Evolutionary conservation across 1,140 invertebrate genomes (phyloP).

Genomic region (Euura lappo): DNA sequence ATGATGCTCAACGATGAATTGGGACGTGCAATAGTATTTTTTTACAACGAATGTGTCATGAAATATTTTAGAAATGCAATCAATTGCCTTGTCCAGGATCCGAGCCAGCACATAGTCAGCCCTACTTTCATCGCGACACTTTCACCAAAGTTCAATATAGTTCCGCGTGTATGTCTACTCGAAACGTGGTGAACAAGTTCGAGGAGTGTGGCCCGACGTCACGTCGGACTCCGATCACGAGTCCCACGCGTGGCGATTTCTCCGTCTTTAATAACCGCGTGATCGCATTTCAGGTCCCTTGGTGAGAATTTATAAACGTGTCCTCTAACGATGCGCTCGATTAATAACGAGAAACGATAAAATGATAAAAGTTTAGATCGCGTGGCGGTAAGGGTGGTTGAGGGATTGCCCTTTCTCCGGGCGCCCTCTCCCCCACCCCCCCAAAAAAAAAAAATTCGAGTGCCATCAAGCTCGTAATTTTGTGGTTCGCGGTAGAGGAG

Average conservation of each 20-base stretch:
- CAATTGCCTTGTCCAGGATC: background rate
- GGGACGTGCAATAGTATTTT: background rate
- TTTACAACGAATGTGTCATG: no score
- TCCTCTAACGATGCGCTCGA: background rate
- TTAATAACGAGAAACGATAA: background rate
- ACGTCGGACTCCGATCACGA: background rate
- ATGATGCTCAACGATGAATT: no score
- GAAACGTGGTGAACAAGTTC: background rate
- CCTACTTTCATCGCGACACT: conserved; percentile 1
- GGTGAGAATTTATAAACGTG: background rate
- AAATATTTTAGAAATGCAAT: no score
- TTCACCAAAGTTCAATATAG: background rate
- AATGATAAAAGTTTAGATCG: background rate
- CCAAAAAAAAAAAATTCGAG: background rate
- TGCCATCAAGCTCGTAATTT: conserved; percentile 13
- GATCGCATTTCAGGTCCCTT: no score
- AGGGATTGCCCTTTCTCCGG: background rate
- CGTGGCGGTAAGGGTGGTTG: background rate
- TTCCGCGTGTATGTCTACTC: background rate
- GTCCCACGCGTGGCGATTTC: no score
- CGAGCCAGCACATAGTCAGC: background rate
- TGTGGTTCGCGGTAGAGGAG: background rate
- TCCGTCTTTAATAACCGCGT: no score
- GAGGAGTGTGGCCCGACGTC: background rate
- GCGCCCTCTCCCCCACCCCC: background rate